A percentile compares a stretch with the other conserved stretches of the same genome.
Evolutionary conservation across 2,113 vertebrate genomes (phyloP).

Genomic region (Sporophila hypoxantha): DNA sequence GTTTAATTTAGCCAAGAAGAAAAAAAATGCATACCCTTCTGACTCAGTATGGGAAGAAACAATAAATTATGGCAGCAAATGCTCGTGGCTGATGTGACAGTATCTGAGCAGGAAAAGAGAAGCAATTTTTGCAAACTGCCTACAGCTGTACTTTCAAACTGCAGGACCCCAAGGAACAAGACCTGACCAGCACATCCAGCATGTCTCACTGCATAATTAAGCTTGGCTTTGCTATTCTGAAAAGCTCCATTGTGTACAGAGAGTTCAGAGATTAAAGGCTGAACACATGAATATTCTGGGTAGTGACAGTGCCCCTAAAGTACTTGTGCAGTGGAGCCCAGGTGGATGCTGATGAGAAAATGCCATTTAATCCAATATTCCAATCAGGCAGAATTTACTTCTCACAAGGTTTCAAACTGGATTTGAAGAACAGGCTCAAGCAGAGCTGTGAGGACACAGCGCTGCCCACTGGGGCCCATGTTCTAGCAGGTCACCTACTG

Average conservation of each 20-base stretch:
- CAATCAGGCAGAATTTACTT: background rate
- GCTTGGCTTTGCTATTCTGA: conserved; percentile 21
- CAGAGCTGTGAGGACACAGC: background rate
- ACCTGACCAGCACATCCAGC: conserved; percentile 27
- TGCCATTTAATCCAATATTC: background rate
- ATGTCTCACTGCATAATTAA: conserved; percentile 1
- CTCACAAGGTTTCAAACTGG: background rate
- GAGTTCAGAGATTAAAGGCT: conserved; percentile 31
- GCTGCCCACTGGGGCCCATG: background rate
- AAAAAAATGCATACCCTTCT: conserved; percentile 6
- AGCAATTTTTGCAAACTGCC: background rate
- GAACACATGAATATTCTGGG: conserved; percentile 2
- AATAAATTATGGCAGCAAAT: conserved; percentile 24
- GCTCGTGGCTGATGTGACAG: conserved; percentile 9
- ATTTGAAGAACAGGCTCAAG: background rate
- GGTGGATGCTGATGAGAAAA: conserved; percentile 4
- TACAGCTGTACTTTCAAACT: background rate
- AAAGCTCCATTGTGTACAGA: conserved; percentile 8
- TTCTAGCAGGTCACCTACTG: background rate
- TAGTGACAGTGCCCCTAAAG: background rate
- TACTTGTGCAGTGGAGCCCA: background rate
- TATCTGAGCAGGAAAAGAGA: background rate
- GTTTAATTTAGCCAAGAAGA: conserved; percentile 25
- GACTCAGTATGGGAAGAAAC: conserved; percentile 5
- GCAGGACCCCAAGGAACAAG: conserved; percentile 29